Evolutionary conservation across 2,888 invertebrate species (phyloP).

Genomic region (Disparrhopalites patrizii): DNA sequence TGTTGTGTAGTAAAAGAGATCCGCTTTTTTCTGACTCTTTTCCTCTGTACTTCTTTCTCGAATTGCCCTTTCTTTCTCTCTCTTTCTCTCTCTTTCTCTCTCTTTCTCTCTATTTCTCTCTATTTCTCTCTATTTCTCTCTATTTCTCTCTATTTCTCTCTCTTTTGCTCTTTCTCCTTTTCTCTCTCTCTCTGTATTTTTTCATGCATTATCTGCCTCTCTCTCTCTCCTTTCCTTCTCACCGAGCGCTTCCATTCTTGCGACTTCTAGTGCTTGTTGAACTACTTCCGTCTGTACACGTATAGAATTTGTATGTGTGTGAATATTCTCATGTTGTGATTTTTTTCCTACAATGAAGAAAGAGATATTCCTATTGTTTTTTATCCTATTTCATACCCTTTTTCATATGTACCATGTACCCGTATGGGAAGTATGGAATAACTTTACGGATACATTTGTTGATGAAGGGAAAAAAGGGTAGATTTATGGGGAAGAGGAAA

Average conservation of each 20-base stretch:
- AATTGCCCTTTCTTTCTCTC: too few relatives aligned
- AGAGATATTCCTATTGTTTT: background rate
- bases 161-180: too few relatives aligned
- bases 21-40: too few relatives aligned
- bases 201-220: background rate
- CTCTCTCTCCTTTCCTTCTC: background rate
- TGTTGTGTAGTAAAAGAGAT: too few relatives aligned
- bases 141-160: background rate
- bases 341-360: too few relatives aligned
- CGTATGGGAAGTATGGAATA: too few relatives aligned
- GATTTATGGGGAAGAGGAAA: background rate
- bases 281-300: background rate
- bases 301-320: background rate
- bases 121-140: too few relatives aligned
- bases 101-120: too few relatives aligned
- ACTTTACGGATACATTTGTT: background rate
- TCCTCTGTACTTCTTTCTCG: too few relatives aligned
- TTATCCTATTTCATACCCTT: background rate
- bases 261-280: background rate
- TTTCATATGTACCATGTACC: background rate
- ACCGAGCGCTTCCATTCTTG: background rate
- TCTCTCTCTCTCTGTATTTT: background rate
- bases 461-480: background rate
- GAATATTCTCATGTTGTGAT: too few relatives aligned
- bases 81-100: too few relatives aligned